Evolutionary conservation across 2,888 invertebrate species (phyloP).

Genomic region (Torymus aiolomorphi): DNA sequence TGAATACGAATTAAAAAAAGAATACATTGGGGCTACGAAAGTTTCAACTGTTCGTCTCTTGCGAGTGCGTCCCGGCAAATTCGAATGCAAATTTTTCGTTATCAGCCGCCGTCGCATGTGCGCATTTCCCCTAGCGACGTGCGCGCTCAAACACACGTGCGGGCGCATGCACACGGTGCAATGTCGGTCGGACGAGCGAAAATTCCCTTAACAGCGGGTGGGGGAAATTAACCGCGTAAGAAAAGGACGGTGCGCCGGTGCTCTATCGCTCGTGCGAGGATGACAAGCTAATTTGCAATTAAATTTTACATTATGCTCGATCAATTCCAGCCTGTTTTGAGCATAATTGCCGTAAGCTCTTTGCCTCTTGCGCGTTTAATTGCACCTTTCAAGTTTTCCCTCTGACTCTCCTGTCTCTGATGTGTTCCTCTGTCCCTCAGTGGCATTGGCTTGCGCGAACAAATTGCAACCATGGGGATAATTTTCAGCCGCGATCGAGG

Average conservation of each 20-base stretch:
- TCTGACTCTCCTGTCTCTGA: not conserved
- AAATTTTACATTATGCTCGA: constrained; percentile 45
- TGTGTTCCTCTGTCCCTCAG: not conserved
- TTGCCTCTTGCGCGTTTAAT: constrained; percentile 17
- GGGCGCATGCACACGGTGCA: not conserved
- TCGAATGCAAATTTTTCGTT: constrained; percentile 44
- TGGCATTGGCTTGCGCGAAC: not conserved
- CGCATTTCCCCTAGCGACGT: constrained; percentile 16
- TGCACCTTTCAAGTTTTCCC: constrained; percentile 34
- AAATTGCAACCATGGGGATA: not conserved
- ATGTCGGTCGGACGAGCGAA: not conserved
- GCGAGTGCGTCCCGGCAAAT: not conserved
- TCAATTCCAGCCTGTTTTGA: constrained; percentile 36
- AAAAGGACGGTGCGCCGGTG: constrained; percentile 6
- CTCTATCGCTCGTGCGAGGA: constrained; percentile 12
- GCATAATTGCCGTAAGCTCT: constrained; percentile 3
- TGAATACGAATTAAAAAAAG: too few species aligned
- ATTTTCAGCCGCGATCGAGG: constrained; percentile 22
- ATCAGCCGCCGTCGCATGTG: not conserved
- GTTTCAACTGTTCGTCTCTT: too few species aligned
- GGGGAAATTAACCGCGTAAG: constrained; percentile 35
- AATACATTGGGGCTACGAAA: too few species aligned
- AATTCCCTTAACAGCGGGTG: not conserved
- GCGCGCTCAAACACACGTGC: not conserved
- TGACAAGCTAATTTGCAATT: constrained; percentile 52